Conservation (phyloP, 2,113 vertebrate species). For the Acrocephalus arundinaceus region DNA sequence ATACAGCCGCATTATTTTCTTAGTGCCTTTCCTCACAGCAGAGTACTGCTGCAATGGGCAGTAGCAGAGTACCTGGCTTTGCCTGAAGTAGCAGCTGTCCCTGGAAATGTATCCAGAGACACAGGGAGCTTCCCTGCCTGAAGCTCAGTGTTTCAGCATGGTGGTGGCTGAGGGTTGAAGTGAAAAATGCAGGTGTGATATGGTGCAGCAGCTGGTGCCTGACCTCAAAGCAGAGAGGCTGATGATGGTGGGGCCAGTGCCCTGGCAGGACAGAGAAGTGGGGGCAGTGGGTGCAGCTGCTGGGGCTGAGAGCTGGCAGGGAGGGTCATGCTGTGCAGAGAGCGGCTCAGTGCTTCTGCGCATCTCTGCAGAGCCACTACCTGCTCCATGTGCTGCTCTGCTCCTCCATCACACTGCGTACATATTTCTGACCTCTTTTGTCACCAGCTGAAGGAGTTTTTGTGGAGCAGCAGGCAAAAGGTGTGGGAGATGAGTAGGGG, state of each 20-base stretch:
- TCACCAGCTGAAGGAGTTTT: not conserved
- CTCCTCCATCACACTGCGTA: not conserved
- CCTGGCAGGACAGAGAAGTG: not conserved
- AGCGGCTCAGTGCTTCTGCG: accelerated
- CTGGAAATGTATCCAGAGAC: not conserved
- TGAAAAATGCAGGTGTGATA: not conserved
- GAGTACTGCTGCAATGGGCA: not conserved
- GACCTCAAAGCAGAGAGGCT: not conserved
- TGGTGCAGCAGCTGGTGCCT: not conserved
- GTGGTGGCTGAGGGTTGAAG: not conserved
- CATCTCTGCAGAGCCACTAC: accelerated
- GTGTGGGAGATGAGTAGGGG: not conserved
- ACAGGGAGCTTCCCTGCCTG: not conserved
- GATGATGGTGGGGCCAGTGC: accelerated
- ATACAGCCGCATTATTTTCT: conserved; percentile 43
- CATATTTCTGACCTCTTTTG: not conserved
- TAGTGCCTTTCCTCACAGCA: not conserved
- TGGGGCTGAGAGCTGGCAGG: not conserved
- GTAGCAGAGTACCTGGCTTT: not conserved
- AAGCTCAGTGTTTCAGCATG: not conserved
- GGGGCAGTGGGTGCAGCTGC: not conserved
- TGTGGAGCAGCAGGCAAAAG: not conserved
- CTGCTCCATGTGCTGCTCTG: not conserved
- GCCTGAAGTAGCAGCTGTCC: not conserved
- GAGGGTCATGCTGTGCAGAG: not conserved